Conservation (phyloP, 2,113 vertebrate genomes). For the Chaenogobius annularis region DNA sequence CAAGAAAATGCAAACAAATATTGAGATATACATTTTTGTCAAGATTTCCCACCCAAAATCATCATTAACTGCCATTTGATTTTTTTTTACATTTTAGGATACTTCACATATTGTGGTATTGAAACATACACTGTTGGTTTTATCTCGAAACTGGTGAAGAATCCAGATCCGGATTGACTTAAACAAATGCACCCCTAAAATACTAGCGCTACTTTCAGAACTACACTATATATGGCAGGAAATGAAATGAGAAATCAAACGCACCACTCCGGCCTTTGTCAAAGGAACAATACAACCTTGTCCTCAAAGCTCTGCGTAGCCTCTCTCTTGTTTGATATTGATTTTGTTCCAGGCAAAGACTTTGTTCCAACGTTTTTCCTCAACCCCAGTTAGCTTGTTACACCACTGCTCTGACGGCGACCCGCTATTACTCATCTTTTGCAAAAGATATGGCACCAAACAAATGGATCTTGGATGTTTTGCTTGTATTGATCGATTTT, state of each 20-base stretch:
- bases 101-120: too few species aligned
- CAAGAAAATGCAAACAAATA: too few species aligned
- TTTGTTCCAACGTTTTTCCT: neutral
- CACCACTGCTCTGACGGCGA: neutral
- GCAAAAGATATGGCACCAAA: neutral
- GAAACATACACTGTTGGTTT: too few species aligned
- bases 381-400: neutral
- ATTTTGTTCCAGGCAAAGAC: constrained; percentile 4
- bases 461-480: too few species aligned
- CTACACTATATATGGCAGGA: neutral
- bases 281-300: neutral
- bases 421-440: neutral
- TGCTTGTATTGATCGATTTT: too few species aligned
- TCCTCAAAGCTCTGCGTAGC: neutral
- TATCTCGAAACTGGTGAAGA: neutral
- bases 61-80: too few species aligned
- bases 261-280: neutral
- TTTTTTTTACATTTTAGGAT: too few species aligned
- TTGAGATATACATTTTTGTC: too few species aligned
- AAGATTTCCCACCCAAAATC: too few species aligned
- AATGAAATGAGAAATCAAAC: neutral
- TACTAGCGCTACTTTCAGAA: neutral
- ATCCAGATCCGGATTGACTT: neutral
- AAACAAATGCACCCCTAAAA: neutral
- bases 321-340: neutral